phyloP scores from a whole-genome alignment of 2,888 invertebrate genomes.

The Andrena fulva region DNA sequence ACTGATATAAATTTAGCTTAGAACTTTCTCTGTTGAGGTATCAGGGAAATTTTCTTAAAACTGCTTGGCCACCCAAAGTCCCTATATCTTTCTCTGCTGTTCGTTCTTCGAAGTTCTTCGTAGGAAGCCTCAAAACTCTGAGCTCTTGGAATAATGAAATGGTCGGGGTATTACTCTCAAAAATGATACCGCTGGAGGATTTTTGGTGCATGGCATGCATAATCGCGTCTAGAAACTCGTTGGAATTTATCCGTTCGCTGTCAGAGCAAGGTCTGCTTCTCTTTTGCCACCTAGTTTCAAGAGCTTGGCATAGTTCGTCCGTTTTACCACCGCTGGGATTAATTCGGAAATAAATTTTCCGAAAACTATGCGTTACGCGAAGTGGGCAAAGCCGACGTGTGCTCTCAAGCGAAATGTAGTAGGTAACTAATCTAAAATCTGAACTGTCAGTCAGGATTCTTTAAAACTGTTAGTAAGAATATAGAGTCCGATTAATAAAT shows the following conservation, averaged over 20 bases:
- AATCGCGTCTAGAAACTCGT: conserved; percentile 37
- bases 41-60: conserved; percentile 38
- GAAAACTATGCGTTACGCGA: background rate
- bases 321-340: background rate
- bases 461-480: no score
- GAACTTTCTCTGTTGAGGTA: background rate
- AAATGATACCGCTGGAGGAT: conserved; percentile 36
- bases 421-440: no score
- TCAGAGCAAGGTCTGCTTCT: background rate
- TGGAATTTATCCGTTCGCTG: conserved; percentile 2
- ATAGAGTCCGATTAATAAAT: no score
- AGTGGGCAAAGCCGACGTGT: background rate
- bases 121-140: conserved; percentile 17
- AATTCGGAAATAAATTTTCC: background rate
- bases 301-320: background rate
- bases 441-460: no score
- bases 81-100: conserved; percentile 20
- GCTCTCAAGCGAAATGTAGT: background rate
- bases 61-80: conserved; percentile 16
- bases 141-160: conserved; percentile 52
- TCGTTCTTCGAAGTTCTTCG: conserved; percentile 7
- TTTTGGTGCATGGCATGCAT: conserved; percentile 44
- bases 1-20: conserved; percentile 8
- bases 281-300: background rate
- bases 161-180: conserved; percentile 31